phyloP scores from a whole-genome alignment of 37 sponge, comb jelly and placozoan genomes.

The Tethya wilhelma region DNA sequence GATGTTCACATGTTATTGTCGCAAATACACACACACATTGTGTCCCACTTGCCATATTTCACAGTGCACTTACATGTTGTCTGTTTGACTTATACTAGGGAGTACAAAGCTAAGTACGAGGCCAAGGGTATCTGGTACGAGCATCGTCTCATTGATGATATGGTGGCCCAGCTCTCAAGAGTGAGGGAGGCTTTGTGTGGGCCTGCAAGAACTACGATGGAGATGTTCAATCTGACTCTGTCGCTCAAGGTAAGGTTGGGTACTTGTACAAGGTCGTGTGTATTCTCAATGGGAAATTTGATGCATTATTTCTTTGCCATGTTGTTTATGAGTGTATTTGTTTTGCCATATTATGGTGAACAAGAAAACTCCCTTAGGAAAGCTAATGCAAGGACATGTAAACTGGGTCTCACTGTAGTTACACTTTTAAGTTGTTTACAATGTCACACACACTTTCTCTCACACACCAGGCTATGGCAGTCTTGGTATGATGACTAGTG shows the following conservation, averaged over 20 bases:
- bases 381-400: no score
- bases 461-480: slow-evolving; percentile 78
- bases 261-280: no score
- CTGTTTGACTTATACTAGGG: no score
- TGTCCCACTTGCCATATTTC: no score
- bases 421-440: neutral
- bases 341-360: no score
- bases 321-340: no score
- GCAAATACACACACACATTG: no score
- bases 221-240: slow-evolving; percentile 92
- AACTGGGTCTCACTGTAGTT: neutral
- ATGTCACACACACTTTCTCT: neutral
- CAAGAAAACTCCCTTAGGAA: no score
- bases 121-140: slow-evolving; percentile 93
- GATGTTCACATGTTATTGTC: no score
- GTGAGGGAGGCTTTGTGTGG: slow-evolving; percentile 97
- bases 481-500: slow-evolving; percentile 98
- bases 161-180: slow-evolving; percentile 96
- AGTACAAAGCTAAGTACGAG: slow-evolving; percentile 87
- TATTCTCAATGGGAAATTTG: no score
- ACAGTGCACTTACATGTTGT: no score
- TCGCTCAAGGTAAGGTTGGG: slow-evolving; percentile 91
- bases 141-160: slow-evolving; percentile 96
- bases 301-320: no score
- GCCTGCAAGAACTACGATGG: slow-evolving; percentile 99